A percentile compares a stretch with the other conserved stretches of the same genome.
Evolutionary conservation across 2,888 invertebrate species (phyloP).

Genomic region (Drosophila austrosaltans): DNA sequence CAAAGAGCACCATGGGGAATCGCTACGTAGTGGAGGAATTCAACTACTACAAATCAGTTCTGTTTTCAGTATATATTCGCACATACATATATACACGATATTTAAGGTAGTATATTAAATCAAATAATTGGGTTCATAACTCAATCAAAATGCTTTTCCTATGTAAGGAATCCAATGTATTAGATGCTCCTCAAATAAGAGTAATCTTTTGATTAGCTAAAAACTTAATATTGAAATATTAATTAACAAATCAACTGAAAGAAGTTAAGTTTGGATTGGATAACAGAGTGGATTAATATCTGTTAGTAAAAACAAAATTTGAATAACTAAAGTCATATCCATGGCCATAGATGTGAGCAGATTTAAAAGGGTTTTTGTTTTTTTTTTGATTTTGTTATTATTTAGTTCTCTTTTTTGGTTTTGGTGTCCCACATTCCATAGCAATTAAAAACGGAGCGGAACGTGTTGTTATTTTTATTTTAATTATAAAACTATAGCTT

Average conservation of each 20-base stretch:
- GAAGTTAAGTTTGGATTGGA: too few relatives aligned
- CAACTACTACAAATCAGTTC: background rate
- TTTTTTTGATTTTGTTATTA: background rate
- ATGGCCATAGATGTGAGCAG: background rate
- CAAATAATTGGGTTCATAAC: background rate
- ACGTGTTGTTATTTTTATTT: slow-evolving; percentile 57
- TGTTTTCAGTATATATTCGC: background rate
- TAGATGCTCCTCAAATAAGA: too few relatives aligned
- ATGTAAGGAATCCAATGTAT: too few relatives aligned
- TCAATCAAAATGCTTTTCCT: too few relatives aligned
- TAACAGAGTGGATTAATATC: too few relatives aligned
- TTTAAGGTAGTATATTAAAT: background rate
- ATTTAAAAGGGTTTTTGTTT: background rate
- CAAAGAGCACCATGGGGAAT: background rate
- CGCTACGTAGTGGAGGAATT: background rate
- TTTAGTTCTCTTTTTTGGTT: slow-evolving; percentile 7
- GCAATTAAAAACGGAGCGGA: slow-evolving; percentile 54
- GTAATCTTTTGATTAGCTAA: too few relatives aligned
- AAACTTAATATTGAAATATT: too few relatives aligned
- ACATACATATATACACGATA: background rate
- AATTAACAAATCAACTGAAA: too few relatives aligned
- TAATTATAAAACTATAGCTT: slow-evolving; percentile 59
- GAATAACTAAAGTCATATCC: background rate
- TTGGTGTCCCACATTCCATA: slow-evolving; percentile 48
- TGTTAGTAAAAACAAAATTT: background rate